phyloP scores from a whole-genome alignment of 2,113 vertebrate genomes.

The Acrocephalus arundinaceus region DNA sequence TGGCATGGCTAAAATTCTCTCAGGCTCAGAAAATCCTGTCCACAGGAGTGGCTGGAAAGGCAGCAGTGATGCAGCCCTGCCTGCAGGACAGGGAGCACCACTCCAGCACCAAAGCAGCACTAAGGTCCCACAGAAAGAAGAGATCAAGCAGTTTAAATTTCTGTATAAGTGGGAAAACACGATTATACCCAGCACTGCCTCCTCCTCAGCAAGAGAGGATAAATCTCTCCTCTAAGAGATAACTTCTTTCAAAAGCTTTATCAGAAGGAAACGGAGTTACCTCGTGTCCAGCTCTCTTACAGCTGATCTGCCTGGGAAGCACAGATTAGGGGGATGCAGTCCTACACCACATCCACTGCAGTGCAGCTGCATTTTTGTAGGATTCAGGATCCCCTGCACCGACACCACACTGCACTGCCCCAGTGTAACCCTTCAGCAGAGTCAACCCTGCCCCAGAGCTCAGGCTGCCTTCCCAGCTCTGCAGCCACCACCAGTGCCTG shows the following conservation, averaged over 20 bases:
- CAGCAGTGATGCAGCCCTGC: not conserved
- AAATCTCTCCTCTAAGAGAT: not conserved
- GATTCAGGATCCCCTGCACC: not conserved
- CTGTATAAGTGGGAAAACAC: not conserved
- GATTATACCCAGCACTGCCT: not conserved
- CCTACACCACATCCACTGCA: not conserved
- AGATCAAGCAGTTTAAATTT: not conserved
- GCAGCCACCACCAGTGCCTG: not conserved
- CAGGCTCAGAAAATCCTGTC: too few relatives aligned
- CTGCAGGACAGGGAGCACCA: not conserved
- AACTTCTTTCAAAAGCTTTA: not conserved
- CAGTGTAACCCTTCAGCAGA: rapidly evolving
- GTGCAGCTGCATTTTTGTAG: rapidly evolving
- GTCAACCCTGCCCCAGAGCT: rapidly evolving
- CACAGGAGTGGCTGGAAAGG: not conserved
- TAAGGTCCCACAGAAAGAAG: not conserved
- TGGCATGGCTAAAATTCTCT: too few relatives aligned
- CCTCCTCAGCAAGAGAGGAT: not conserved
- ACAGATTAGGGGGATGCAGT: not conserved
- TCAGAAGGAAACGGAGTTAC: not conserved
- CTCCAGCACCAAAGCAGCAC: not conserved
- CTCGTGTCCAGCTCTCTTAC: not conserved
- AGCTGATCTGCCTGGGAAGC: not conserved
- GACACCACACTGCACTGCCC: rapidly evolving
- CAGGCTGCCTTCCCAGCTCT: not conserved